Percentiles rank a stretch among this genome's conserved stretches.
phyloP scores from a whole-genome alignment of 2,113 vertebrate genomes.

The Lasiurus borealis region DNA sequence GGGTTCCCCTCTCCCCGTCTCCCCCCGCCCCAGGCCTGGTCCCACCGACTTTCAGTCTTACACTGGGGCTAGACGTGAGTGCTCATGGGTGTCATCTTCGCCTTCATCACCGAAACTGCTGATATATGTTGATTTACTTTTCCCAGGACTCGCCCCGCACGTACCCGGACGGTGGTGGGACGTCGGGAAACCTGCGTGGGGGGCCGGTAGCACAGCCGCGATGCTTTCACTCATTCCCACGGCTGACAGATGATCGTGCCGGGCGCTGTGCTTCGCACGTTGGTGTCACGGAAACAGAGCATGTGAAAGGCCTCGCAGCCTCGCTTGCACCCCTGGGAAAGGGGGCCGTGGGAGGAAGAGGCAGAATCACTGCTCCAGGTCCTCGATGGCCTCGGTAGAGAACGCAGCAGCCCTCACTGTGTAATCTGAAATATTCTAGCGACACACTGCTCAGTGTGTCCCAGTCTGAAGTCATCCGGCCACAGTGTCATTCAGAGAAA shows the following conservation, averaged over 20 bases:
- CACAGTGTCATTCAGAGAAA: neutral
- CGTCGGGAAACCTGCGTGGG: too few relatives aligned
- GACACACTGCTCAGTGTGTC: neutral
- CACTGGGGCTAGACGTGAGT: neutral
- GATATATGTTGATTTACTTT: neutral
- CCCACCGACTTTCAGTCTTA: neutral
- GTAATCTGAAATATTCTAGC: neutral
- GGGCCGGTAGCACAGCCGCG: too few relatives aligned
- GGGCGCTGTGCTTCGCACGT: neutral
- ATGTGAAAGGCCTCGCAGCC: neutral
- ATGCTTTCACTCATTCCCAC: neutral
- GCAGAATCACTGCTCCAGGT: neutral
- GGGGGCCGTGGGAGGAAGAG: neutral
- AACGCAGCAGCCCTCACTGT: neutral
- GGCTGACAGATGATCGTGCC: accelerated
- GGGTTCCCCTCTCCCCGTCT: neutral
- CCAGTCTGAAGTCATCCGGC: neutral
- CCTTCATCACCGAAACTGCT: neutral
- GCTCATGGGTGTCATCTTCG: neutral
- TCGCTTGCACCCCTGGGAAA: neutral
- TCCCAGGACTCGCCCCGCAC: neutral
- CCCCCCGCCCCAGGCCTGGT: neutral
- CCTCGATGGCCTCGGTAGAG: neutral
- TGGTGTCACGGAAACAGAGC: neutral
- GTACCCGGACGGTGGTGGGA: neutral